Base-by-base conservation (phyloP, 2,113 vertebrate species). In the Semnornis frantzii region DNA sequence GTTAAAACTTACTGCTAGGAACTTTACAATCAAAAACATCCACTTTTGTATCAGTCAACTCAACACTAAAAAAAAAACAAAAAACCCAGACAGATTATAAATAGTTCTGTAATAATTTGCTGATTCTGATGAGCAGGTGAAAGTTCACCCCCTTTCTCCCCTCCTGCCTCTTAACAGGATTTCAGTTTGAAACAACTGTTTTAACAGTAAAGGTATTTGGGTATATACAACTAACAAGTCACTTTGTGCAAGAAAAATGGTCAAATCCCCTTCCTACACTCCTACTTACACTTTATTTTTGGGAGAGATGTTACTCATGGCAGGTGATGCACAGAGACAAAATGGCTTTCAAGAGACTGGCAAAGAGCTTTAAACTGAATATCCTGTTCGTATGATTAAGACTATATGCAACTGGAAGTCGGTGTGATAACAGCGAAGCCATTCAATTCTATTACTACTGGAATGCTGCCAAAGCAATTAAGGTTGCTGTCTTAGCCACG, bases 381-480 rank as follows among this genome's bases (percentile, higher is more conserved):
- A 94, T 91, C 88, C 95, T 85, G 91, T 95, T 92, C 94, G 92
- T 96, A 87, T 85, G 89, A 44, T 64, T 82, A 92, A 3, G 39
- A 94, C 82, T 96, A 65, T 79, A 93, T 75, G 95, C 87, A 81
- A 95, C 71, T 96, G 90, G 90, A 96, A 97, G 95, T 91, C 84
- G 24, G 74, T 70, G 93, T 33, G 93, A 92, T 94, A 97, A 91
- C 52, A 70, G 92, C 54, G 18, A 97, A 97, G 93, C 95, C 96
- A 91, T 92, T 91, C 95, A 93, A 81, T 88, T 88, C 94, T 93
- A 77, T 94, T 34, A 96, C 97, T 97, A 91, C 94, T 92, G 92
- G 92, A 96, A 93, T 12, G 33, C 90, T 88, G 93, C 95, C 96
- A 97, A 96, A 97, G 93, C 95, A 96, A 97, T 97, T 97, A 97